Conservation (phyloP, 2,113 vertebrate species). For the Poicephalus gulielmi region DNA sequence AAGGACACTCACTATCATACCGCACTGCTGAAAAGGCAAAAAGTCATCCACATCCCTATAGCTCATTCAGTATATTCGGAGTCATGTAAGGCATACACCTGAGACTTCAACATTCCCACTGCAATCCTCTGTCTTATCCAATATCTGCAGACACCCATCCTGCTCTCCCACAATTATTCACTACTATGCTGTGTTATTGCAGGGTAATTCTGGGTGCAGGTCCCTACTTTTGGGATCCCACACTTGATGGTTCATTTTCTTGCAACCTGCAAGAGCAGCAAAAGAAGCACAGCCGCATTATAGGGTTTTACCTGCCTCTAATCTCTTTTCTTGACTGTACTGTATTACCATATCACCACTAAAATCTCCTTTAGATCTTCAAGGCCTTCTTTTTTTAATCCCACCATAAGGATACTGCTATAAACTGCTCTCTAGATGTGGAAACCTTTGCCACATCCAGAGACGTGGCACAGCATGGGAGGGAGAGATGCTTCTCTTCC, state of each 20-base stretch:
- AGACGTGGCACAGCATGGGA: background rate
- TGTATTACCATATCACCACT: background rate
- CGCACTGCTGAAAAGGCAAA: background rate
- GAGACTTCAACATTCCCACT: background rate
- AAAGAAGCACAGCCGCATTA: background rate
- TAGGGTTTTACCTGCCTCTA: background rate
- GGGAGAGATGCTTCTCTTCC: background rate
- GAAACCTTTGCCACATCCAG: background rate
- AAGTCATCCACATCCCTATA: background rate
- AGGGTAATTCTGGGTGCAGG: background rate
- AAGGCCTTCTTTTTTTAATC: background rate
- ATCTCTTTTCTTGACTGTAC: background rate
- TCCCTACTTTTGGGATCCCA: background rate
- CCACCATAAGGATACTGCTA: background rate
- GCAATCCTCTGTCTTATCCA: background rate
- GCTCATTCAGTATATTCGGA: background rate
- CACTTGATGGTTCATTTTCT: background rate
- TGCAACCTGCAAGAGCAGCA: background rate
- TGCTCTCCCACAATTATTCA: background rate
- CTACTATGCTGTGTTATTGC: rapidly evolving
- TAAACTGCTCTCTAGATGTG: background rate
- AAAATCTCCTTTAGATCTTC: background rate
- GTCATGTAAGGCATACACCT: background rate
- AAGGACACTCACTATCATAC: background rate
- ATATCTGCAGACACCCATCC: background rate